phyloP scores from a whole-genome alignment of 2,113 vertebrate species.

The Trichechus manatus region DNA sequence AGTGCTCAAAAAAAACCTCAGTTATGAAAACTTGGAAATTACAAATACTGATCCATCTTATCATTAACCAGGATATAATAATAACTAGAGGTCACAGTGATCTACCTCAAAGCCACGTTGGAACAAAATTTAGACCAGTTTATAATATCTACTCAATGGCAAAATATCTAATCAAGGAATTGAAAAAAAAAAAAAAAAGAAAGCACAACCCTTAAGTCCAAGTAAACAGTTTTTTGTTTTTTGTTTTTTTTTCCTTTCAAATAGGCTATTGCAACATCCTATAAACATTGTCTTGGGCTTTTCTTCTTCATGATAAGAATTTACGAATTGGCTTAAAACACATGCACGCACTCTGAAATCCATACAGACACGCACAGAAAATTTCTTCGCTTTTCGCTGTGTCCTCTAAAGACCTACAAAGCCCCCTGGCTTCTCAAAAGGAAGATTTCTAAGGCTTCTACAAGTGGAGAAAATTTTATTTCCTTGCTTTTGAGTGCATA shows the following conservation, averaged over 20 bases:
- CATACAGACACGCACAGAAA: not conserved
- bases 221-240: not conserved
- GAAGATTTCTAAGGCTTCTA: not conserved
- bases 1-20: not conserved
- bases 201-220: constrained; percentile 26
- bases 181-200: not conserved
- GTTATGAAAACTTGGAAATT: not conserved
- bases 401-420: not conserved
- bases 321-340: not conserved
- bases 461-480: not conserved
- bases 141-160: not conserved
- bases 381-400: not conserved
- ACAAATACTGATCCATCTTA: not conserved
- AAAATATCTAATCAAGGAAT: not conserved
- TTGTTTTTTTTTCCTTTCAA: not conserved
- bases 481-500: not conserved
- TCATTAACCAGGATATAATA: not conserved
- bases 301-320: not conserved
- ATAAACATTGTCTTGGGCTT: not conserved
- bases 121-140: not conserved
- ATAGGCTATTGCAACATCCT: not conserved
- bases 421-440: not conserved
- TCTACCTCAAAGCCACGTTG: not conserved
- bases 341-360: not conserved
- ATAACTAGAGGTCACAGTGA: not conserved